Conservation (phyloP, 2,797 vertebrate genomes). For the Taenioides sp. region DNA sequence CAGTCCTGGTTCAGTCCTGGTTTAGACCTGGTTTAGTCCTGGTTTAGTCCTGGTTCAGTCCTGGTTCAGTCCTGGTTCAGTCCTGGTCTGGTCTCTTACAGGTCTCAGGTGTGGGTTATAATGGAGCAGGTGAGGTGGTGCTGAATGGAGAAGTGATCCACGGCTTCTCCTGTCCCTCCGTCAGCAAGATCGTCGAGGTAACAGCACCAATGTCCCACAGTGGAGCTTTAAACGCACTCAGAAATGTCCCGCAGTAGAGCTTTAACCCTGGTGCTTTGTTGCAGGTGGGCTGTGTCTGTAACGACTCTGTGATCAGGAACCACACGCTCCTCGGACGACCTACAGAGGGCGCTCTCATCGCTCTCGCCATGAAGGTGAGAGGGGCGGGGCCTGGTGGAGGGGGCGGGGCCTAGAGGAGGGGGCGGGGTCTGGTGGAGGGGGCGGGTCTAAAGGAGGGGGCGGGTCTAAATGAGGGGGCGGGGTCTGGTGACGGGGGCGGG, state of each 20-base stretch:
- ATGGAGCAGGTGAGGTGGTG: conserved; percentile 88
- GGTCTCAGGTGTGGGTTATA: conserved; percentile 97
- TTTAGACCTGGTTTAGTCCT: no score
- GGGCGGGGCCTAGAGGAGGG: no score
- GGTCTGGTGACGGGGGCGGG: no score
- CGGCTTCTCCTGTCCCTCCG: conserved; percentile 86
- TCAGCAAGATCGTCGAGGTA: conserved; percentile 91
- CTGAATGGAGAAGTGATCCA: conserved; percentile 89
- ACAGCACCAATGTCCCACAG: neutral
- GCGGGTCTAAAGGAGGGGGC: no score
- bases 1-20: neutral
- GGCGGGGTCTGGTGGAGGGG: no score
- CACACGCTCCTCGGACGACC: conserved; percentile 90
- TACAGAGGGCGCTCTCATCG: conserved; percentile 87
- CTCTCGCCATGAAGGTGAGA: conserved; percentile 77
- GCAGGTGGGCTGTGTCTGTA: conserved; percentile 92
- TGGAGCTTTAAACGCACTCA: neutral
- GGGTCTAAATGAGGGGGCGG: no score
- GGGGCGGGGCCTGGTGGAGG: no score
- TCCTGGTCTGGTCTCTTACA: conserved; percentile 49
- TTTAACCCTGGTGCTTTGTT: conserved; percentile 4
- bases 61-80: no score
- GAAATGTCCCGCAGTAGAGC: neutral
- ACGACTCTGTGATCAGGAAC: conserved; percentile 92
- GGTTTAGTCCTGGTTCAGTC: no score